Base-by-base conservation (phyloP, 2,888 invertebrate genomes). In the Eupithecia subfuscata region DNA sequence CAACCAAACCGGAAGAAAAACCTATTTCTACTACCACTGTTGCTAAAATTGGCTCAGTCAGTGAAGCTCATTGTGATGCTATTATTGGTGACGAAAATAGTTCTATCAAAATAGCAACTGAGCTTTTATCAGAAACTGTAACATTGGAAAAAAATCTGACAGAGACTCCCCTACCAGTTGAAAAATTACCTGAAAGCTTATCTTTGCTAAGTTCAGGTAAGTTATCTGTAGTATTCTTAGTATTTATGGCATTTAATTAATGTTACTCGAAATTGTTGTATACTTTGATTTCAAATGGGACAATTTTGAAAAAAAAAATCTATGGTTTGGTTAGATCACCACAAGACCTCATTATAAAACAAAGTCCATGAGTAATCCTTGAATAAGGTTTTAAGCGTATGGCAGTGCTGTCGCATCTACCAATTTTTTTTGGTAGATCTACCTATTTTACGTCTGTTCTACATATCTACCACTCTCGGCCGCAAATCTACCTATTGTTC, bases 131-230 rank as follows among this genome's bases (percentile, higher is more conserved):
- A 64, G 64, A 34, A 64, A 7, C 34, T 25, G 63, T 11, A 16
- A 34, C 43, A 12, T 12, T 12, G 45, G 76, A 64, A n/a, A 60
- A 69, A 37, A 12, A 18, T 40, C 30, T 22, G 4, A 60, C 18
- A 67, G 56, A 60, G n/a, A 34, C 30, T 30, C 43, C 30, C 8
- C 60, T 63, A 18, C 30, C 37, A 48, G 40, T 45, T 56, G 52
- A 22, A 52, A 64, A 40, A 65, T 52, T 71, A 30, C 45, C 45
- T 25, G 68, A 74, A 48, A 67, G 9, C 40, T 9, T 56, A 40
- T 11, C 18, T 30, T 37, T 52, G 9, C 52, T 25, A 45, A 37
- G 34, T 67, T 8, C 64, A 75, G 75, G 75, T 75, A 73, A 60
- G 37, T 40, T 48, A n/a, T 63, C n/a, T 12, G 11, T 34, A 37